Conservation (phyloP, 2,888 invertebrate genomes). For the Galerucella pusilla region DNA sequence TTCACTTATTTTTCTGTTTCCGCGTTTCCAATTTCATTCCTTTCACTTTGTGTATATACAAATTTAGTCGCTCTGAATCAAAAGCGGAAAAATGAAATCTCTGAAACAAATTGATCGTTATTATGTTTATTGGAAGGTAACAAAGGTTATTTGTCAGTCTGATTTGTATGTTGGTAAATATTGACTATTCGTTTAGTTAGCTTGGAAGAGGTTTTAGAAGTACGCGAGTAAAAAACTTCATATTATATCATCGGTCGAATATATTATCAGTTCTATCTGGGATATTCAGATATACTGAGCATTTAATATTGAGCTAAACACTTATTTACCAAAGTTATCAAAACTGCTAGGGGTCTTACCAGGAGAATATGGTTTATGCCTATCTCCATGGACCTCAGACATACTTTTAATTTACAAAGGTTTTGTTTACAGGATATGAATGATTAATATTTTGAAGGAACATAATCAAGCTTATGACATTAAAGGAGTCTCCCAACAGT, state of each 20-base stretch:
- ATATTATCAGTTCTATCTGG: no score
- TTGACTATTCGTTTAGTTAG: neutral
- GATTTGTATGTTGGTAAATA: neutral
- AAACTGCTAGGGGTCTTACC: no score
- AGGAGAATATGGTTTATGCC: no score
- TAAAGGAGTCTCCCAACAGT: no score
- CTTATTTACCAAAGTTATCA: no score
- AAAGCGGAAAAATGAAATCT: neutral
- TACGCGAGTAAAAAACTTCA: neutral
- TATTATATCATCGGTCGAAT: neutral
- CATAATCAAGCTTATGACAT: no score
- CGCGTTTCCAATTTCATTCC: neutral
- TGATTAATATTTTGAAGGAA: no score
- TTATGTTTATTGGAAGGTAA: neutral
- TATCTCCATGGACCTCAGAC: no score
- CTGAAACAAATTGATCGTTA: neutral
- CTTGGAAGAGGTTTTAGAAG: neutral
- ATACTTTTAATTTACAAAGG: no score
- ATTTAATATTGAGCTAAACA: no score
- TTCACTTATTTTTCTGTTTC: conserved; percentile 24
- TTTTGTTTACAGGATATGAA: no score
- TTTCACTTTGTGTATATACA: neutral
- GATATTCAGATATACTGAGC: no score
- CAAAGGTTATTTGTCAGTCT: neutral
- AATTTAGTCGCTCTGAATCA: conserved; percentile 6